These are phyloP conservation scores for Solea senegalensis DNA, from an alignment of 2,113 vertebrate species.

Conservation along the genomic window DNA sequence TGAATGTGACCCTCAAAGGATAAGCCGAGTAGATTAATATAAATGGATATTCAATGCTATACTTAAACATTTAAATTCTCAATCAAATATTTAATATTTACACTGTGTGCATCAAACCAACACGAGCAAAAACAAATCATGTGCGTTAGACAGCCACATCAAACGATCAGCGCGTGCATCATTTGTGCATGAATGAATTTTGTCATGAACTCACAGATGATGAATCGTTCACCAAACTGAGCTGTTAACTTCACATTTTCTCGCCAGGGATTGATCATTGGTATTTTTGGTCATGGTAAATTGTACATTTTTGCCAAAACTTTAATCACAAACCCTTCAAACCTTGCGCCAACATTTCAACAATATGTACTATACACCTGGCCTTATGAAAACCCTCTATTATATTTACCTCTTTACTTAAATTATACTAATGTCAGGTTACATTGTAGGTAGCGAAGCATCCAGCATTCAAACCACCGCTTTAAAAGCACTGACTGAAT, in stretches of 20 bases:
- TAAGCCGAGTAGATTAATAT: neutral
- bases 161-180: conserved; percentile 43
- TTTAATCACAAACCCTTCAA: neutral
- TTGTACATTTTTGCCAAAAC: neutral
- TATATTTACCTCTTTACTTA: neutral
- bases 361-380: neutral
- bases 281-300: conserved; percentile 5
- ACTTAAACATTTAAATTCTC: conserved; percentile 18
- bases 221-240: conserved; percentile 5
- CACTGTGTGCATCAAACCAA: conserved; percentile 2
- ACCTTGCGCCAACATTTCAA: neutral
- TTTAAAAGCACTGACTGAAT: neutral
- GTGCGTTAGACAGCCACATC: conserved; percentile 49
- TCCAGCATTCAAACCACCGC: conserved; percentile 6
- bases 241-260: neutral
- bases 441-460: neutral
- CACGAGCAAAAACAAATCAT: conserved; percentile 12
- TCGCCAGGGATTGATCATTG: conserved; percentile 2
- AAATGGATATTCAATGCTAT: neutral
- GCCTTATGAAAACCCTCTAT: neutral
- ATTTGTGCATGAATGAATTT: conserved; percentile 40
- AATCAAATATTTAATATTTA: conserved; percentile 30
- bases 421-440: conserved; percentile 8
- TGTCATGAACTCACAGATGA: conserved; percentile 15
- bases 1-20: neutral